Evolutionary conservation across 2,888 invertebrate species (phyloP).

Genomic region (Yponomeuta plumbellus): DNA sequence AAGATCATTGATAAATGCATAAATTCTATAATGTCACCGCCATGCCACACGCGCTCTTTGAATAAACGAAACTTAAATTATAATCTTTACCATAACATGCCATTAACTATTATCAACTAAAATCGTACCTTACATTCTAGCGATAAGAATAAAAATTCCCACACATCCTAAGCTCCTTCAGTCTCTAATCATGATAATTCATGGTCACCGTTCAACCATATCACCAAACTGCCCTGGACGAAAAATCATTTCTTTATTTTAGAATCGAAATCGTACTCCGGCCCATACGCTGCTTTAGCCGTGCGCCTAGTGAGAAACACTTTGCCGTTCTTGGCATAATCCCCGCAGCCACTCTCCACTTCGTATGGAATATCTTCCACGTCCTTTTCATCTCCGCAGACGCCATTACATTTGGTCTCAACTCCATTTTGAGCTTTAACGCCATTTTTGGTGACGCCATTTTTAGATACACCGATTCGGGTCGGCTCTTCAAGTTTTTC

Average conservation of each 20-base stretch:
- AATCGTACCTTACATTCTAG: conserved; percentile 17
- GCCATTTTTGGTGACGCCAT: conserved; percentile 25
- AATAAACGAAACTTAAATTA: not conserved
- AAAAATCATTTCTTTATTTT: conserved; percentile 63
- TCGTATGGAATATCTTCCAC: conserved; percentile 49
- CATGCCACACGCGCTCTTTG: not conserved
- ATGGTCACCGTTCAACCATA: conserved; percentile 11
- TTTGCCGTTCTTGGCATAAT: conserved; percentile 53
- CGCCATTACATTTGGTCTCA: conserved; percentile 23
- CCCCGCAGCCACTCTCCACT: conserved; percentile 52
- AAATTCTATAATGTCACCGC: not conserved
- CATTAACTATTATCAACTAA: not conserved
- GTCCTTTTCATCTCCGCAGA: conserved; percentile 35
- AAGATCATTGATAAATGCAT: not conserved
- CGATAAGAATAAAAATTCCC: conserved; percentile 11
- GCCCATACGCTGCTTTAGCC: conserved; percentile 46
- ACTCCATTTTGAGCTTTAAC: conserved; percentile 7
- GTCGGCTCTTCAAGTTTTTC: conserved; percentile 35
- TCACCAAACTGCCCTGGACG: conserved; percentile 33
- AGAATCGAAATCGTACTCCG: conserved; percentile 53
- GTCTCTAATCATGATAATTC: conserved; percentile 38
- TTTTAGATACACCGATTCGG: conserved; percentile 39
- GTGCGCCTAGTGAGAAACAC: conserved; percentile 55
- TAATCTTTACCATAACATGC: not conserved
- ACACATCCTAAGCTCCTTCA: conserved; percentile 35